Evolutionary conservation across 2,888 invertebrate genomes (phyloP).

Genomic region (Himalopsyche japonica): DNA sequence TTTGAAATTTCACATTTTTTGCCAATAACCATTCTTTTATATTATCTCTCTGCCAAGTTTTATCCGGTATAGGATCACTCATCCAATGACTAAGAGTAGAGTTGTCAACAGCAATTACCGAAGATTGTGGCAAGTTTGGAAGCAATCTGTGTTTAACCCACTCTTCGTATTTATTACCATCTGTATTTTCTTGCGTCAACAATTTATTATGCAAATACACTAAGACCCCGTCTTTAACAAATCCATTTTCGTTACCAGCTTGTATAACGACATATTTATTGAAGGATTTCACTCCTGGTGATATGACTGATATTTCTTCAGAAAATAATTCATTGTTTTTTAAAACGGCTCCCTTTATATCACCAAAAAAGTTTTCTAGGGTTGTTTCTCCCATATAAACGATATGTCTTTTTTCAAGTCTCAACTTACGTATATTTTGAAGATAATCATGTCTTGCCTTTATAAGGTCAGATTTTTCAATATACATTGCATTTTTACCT

Average conservation of each 20-base stretch:
- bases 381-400: constrained; percentile 4
- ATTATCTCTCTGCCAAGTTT: constrained; percentile 10
- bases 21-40: constrained; percentile 7
- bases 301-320: not conserved
- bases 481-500: constrained; percentile 14
- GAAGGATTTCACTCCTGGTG: not conserved
- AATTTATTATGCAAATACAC: not conserved
- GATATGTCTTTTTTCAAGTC: constrained; percentile 3
- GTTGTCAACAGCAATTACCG: constrained; percentile 6
- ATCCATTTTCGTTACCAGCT: constrained; percentile 6
- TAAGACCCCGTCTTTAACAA: constrained; percentile 5
- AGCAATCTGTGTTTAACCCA: constrained; percentile 4
- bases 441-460: constrained; percentile 10
- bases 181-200: not conserved
- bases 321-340: not conserved
- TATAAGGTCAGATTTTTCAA: not conserved
- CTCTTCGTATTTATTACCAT: not conserved
- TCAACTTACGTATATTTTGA: not conserved
- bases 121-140: not conserved
- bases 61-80: constrained; percentile 4
- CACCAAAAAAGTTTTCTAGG: not conserved
- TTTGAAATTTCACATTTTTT: not conserved
- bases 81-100: not conserved
- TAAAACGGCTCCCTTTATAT: not conserved
- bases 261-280: not conserved